Conservation (phyloP, 2,888 invertebrate species). For the Buathra laborator region DNA sequence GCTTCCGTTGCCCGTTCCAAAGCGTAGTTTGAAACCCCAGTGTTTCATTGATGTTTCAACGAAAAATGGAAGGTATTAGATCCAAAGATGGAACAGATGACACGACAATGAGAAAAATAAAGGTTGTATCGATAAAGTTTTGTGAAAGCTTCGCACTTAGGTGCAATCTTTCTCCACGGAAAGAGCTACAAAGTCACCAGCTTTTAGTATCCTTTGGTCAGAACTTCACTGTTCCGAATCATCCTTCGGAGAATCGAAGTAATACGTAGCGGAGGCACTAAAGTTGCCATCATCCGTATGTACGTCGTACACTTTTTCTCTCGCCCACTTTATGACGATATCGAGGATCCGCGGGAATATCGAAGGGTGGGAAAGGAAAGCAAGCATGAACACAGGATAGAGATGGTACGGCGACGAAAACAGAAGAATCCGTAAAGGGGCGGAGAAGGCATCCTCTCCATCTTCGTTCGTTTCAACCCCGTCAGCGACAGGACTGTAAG, state of each 20-base stretch:
- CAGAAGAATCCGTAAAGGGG: conserved; percentile 31
- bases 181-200: not conserved
- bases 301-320: conserved; percentile 19
- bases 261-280: not conserved
- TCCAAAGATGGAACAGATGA: not conserved
- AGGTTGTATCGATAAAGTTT: conserved; percentile 14
- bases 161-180: not conserved
- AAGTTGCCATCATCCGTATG: conserved; percentile 5
- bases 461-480: conserved; percentile 65
- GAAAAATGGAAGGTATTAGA: not conserved
- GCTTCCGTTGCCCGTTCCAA: conserved; percentile 12
- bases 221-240: conserved; percentile 17
- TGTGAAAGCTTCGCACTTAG: not conserved
- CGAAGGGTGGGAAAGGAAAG: conserved; percentile 19
- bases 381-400: conserved; percentile 13
- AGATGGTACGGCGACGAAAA: conserved; percentile 38
- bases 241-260: conserved; percentile 24
- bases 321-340: conserved; percentile 18
- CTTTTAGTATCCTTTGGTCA: conserved; percentile 22
- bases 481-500: conserved; percentile 67
- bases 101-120: not conserved
- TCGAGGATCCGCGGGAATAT: conserved; percentile 31
- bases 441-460: conserved; percentile 43
- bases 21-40: not conserved
- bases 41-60: not conserved